Evolutionary conservation across 2,113 vertebrate genomes (phyloP).

Genomic region (Sylvietta virens): DNA sequence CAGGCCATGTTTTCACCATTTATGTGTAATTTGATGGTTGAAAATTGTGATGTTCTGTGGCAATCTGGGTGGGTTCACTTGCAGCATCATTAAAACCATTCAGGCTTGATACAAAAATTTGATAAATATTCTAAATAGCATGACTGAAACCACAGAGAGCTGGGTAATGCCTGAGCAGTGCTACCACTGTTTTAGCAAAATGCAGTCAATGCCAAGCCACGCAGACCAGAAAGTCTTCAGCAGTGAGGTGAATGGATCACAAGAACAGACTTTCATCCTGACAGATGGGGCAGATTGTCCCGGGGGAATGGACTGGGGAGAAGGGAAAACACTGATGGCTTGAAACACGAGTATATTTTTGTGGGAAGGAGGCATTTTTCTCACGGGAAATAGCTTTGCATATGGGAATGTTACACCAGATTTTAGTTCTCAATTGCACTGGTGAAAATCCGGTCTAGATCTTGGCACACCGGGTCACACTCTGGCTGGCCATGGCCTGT

Average conservation of each 20-base stretch:
- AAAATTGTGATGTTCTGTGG: neutral
- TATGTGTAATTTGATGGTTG: neutral
- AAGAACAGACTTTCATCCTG: neutral
- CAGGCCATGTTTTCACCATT: neutral
- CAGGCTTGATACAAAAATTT: neutral
- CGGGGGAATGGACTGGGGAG: neutral
- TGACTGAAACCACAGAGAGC: neutral
- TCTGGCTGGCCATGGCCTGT: neutral
- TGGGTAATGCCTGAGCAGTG: neutral
- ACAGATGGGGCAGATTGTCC: neutral
- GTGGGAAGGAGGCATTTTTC: neutral
- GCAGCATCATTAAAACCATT: neutral
- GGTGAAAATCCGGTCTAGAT: neutral
- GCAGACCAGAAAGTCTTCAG: neutral
- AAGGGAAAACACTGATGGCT: neutral
- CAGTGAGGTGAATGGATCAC: neutral
- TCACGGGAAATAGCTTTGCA: neutral
- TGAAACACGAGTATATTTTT: neutral
- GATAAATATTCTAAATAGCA: neutral
- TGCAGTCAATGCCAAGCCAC: neutral
- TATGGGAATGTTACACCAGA: neutral
- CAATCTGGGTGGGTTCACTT: neutral
- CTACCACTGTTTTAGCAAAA: neutral
- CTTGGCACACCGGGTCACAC: accelerated
- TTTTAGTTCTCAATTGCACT: neutral